A percentile compares a stretch with the other conserved stretches of the same genome.
Conservation (phyloP, 64 coral and sea anemone species). For the Porites australiensis region DNA sequence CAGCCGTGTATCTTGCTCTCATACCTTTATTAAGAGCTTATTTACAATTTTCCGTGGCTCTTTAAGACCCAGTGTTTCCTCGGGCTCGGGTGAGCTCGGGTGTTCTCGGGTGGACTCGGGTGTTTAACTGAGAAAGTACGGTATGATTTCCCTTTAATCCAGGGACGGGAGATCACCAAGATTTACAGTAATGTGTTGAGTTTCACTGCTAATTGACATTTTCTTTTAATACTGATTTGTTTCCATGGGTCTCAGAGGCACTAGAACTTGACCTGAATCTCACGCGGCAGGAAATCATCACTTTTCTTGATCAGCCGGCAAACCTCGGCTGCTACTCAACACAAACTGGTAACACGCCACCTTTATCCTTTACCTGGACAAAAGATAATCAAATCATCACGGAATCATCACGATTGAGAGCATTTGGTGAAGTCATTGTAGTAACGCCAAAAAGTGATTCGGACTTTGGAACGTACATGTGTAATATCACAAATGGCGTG, state of each 20-base stretch:
- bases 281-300: slow-evolving; percentile 9
- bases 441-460: neutral
- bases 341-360: neutral
- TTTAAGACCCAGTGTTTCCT: no score
- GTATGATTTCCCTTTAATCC: no score
- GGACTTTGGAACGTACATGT: slow-evolving; percentile 52
- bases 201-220: neutral
- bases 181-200: neutral
- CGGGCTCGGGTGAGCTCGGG: no score
- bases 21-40: no score
- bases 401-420: slow-evolving; percentile 1
- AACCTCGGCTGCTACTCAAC: slow-evolving; percentile 51
- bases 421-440: slow-evolving; percentile 9
- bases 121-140: no score
- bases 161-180: no score
- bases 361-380: slow-evolving; percentile 38
- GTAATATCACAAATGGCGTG: slow-evolving; percentile 16
- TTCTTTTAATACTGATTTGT: neutral
- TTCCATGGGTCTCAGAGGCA: neutral
- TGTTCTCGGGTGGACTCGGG: no score
- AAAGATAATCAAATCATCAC: slow-evolving; percentile 27
- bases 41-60: no score
- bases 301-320: slow-evolving; percentile 3
- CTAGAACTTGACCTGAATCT: slow-evolving; percentile 5
- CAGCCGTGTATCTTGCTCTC: no score